phyloP scores from a whole-genome alignment of 2,113 vertebrate genomes.

The Pollachius pollachius region DNA sequence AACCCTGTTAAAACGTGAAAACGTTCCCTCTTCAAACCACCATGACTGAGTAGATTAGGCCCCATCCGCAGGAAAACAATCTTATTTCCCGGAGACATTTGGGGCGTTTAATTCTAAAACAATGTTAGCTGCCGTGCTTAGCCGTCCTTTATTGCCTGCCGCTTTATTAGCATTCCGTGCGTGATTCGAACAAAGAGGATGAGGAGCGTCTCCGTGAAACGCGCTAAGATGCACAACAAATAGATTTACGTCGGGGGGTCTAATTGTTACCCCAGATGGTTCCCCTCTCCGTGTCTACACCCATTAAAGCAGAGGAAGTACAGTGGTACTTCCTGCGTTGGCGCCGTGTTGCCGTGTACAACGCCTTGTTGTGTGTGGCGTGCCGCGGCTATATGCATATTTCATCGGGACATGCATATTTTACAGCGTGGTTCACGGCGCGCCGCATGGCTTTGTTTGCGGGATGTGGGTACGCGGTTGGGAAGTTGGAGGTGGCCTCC shows the following conservation, averaged over 20 bases:
- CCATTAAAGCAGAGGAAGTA: constrained; percentile 63
- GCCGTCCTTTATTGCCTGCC: constrained; percentile 52
- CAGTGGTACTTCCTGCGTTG: constrained; percentile 48
- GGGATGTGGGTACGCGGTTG: constrained; percentile 28
- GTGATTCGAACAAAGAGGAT: constrained; percentile 63
- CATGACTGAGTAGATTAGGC: constrained; percentile 77
- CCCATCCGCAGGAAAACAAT: constrained; percentile 69
- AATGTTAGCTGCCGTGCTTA: constrained; percentile 54
- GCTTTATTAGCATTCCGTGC: constrained; percentile 55
- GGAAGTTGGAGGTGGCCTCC: constrained; percentile 42
- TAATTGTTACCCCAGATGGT: constrained; percentile 67
- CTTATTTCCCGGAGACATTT: constrained; percentile 73
- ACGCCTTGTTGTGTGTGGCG: constrained; percentile 64
- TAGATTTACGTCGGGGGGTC: constrained; percentile 48
- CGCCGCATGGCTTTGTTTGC: constrained; percentile 56
- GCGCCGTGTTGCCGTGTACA: constrained; percentile 48
- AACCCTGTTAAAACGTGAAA: constrained; percentile 72
- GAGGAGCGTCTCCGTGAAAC: constrained; percentile 58
- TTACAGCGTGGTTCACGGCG: constrained; percentile 65
- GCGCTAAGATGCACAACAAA: constrained; percentile 56
- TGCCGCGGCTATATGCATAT: constrained; percentile 63
- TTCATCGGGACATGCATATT: constrained; percentile 71
- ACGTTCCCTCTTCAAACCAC: constrained; percentile 73
- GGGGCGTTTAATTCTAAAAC: constrained; percentile 70
- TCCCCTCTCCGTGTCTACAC: constrained; percentile 60